Evolutionary conservation across 2,888 invertebrate species (phyloP).

Genomic region (Agrypnus murinus): DNA sequence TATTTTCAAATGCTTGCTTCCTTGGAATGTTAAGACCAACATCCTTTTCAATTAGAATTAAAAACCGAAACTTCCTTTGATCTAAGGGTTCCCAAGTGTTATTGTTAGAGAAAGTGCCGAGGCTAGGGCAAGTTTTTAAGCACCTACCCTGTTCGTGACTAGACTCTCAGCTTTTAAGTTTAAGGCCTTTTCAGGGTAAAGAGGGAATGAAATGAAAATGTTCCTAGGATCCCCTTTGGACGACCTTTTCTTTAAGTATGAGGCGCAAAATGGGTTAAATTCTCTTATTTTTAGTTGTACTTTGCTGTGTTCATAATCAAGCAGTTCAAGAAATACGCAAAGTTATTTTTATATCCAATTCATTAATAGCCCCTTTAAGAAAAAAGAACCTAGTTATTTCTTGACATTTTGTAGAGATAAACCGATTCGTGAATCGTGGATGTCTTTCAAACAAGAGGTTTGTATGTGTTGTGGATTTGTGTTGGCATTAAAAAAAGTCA

Average conservation of each 20-base stretch:
- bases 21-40: background rate
- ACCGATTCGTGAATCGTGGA: background rate
- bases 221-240: slow-evolving; percentile 29
- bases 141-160: slow-evolving; percentile 39
- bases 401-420: background rate
- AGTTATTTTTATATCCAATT: background rate
- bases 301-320: no score
- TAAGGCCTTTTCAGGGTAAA: slow-evolving; percentile 34
- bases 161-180: slow-evolving; percentile 44
- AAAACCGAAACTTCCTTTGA: slow-evolving; percentile 23
- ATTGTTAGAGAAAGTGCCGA: slow-evolving; percentile 35
- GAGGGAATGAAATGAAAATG: slow-evolving; percentile 43
- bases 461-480: background rate
- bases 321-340: no score
- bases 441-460: slow-evolving; percentile 2
- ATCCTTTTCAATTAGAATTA: slow-evolving; percentile 17
- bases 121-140: slow-evolving; percentile 41
- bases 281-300: background rate
- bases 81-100: slow-evolving; percentile 36
- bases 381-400: background rate
- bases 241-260: slow-evolving; percentile 30
- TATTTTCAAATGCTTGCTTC: background rate
- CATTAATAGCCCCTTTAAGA: background rate
- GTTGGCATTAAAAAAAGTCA: slow-evolving; percentile 18
- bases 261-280: slow-evolving; percentile 31